Evolutionary conservation across 2,888 invertebrate species (phyloP).

Genomic region (Ametastegia equiseti): DNA sequence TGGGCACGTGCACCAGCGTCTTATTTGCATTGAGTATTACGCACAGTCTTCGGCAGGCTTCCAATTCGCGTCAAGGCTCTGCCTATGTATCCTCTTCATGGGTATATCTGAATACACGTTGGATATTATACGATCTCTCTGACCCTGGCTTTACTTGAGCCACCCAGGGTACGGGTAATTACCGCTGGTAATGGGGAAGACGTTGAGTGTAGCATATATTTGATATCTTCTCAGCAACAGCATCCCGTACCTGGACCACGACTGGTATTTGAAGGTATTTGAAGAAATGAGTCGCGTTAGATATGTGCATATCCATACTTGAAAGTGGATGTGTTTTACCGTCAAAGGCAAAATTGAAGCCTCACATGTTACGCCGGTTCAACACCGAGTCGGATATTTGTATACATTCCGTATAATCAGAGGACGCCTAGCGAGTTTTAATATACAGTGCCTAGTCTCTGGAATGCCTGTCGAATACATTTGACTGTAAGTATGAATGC

Average conservation of each 20-base stretch:
- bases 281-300: not conserved
- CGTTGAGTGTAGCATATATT: not conserved
- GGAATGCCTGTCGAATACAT: slow-evolving; percentile 15
- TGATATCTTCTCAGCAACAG: slow-evolving; percentile 7
- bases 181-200: not conserved
- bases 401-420: slow-evolving; percentile 23
- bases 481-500: not conserved
- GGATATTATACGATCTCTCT: slow-evolving; percentile 13
- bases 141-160: slow-evolving; percentile 34
- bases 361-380: slow-evolving; percentile 15
- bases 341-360: slow-evolving; percentile 25
- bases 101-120: slow-evolving; percentile 21
- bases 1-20: slow-evolving; percentile 33
- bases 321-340: not conserved
- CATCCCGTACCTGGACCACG: not conserved
- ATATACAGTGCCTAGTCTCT: not conserved
- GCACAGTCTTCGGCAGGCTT: slow-evolving; percentile 24
- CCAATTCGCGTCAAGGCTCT: slow-evolving; percentile 35
- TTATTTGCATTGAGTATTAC: slow-evolving; percentile 34
- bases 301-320: not conserved
- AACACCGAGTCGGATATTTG: slow-evolving; percentile 29
- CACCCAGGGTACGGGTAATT: not conserved
- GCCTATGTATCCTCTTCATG: slow-evolving; percentile 20
- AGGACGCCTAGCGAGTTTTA: slow-evolving; percentile 9
- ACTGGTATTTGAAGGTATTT: not conserved